A percentile compares a stretch with the other conserved stretches of the same genome.
Conservation (phyloP, 2,888 invertebrate species). For the Acanthopleura granulata region DNA sequence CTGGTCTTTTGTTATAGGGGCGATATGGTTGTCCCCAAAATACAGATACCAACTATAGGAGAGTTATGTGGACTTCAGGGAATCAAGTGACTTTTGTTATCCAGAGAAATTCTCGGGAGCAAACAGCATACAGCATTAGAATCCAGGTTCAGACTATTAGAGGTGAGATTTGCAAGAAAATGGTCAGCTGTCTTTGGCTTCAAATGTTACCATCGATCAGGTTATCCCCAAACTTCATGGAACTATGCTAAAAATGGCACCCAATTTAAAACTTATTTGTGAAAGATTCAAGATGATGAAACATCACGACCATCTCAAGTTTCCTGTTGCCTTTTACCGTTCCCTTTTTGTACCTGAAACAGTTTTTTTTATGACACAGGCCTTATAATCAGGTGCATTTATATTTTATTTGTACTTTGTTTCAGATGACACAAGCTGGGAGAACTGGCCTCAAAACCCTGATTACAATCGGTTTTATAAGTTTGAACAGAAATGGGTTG, state of each 20-base stretch:
- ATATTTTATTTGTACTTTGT: background rate
- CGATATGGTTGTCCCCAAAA: slow-evolving; percentile 10
- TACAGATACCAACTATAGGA: background rate
- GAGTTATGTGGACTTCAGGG: slow-evolving; percentile 8
- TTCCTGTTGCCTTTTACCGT: too few species aligned
- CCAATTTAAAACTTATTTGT: too few species aligned
- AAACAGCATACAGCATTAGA: background rate
- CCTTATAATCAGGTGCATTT: too few species aligned
- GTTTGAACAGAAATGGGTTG: slow-evolving; percentile 27
- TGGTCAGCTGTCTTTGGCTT: too few species aligned
- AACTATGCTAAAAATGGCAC: too few species aligned
- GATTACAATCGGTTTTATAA: slow-evolving; percentile 9
- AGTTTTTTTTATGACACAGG: too few species aligned
- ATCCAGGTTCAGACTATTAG: background rate
- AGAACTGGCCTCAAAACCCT: background rate
- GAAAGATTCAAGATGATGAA: too few species aligned
- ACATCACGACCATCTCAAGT: too few species aligned
- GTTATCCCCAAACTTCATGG: too few species aligned
- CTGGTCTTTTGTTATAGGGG: background rate
- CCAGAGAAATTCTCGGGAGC: background rate
- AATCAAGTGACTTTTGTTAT: background rate
- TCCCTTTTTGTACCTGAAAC: too few species aligned
- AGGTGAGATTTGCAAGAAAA: background rate
- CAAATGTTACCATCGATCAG: too few species aligned
- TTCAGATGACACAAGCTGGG: slow-evolving; percentile 5